A percentile compares a stretch with the other conserved stretches of the same genome.
Evolutionary conservation across 2,113 vertebrate genomes (phyloP).

Genomic region (Kobus ellipsiprymnus): DNA sequence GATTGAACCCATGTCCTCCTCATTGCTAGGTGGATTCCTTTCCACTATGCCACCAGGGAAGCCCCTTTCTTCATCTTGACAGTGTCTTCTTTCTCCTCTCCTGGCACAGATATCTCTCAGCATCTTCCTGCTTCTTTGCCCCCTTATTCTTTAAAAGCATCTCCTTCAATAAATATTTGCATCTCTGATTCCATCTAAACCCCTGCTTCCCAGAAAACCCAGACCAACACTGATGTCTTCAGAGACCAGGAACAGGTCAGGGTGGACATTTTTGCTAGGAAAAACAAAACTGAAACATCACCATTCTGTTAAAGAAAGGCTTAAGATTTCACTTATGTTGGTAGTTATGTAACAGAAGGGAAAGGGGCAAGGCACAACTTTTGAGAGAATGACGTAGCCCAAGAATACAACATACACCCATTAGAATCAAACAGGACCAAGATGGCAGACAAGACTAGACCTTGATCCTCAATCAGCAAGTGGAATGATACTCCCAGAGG

Average conservation of each 20-base stretch:
- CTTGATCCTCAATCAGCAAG: neutral
- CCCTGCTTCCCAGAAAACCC: neutral
- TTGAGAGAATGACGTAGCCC: neutral
- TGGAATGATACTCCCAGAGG: neutral
- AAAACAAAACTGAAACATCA: neutral
- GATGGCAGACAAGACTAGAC: neutral
- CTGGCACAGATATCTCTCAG: neutral
- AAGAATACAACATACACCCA: neutral
- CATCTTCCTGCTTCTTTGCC: neutral
- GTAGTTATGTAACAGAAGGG: neutral
- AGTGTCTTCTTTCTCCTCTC: neutral
- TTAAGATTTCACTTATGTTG: neutral
- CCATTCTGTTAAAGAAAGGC: neutral
- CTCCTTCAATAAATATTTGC: neutral
- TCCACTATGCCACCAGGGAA: neutral
- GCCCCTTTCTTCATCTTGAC: neutral
- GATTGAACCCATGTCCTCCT: neutral
- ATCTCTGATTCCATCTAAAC: neutral
- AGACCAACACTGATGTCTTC: neutral
- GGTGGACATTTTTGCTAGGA: neutral
- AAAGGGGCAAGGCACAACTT: neutral
- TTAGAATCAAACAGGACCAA: neutral
- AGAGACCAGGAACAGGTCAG: neutral
- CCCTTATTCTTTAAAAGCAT: neutral
- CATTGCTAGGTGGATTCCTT: fast-evolving